phyloP scores from a whole-genome alignment of 2,113 vertebrate genomes.

The Paraplagusia blochii region DNA sequence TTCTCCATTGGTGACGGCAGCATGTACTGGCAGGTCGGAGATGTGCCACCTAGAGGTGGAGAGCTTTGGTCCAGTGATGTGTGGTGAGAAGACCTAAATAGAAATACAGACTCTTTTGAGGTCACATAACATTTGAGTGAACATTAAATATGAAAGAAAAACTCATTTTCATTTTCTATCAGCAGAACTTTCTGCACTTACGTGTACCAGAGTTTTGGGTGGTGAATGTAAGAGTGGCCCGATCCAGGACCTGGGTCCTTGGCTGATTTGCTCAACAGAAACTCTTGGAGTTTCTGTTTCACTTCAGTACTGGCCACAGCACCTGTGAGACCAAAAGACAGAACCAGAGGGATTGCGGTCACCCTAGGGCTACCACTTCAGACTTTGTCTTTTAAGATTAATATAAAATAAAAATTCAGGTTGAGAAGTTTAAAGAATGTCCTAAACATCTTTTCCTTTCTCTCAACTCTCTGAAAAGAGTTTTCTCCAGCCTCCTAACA shows the following conservation, averaged over 20 bases:
- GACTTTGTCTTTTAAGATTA: background rate
- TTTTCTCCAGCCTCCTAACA: slow-evolving; percentile 4
- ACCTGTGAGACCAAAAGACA: slow-evolving; percentile 80
- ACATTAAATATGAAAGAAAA: too few species aligned
- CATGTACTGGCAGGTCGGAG: slow-evolving; percentile 90
- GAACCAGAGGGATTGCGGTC: slow-evolving; percentile 57
- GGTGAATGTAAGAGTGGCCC: slow-evolving; percentile 85
- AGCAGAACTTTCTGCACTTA: slow-evolving; percentile 70
- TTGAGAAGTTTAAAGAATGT: too few species aligned
- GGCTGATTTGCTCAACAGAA: slow-evolving; percentile 95
- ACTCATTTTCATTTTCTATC: too few species aligned
- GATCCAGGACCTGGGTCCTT: slow-evolving; percentile 88
- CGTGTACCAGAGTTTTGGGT: slow-evolving; percentile 96
- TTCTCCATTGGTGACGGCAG: slow-evolving; percentile 85
- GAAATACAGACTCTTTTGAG: background rate
- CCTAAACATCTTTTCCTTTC: background rate
- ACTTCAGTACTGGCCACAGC: slow-evolving; percentile 96
- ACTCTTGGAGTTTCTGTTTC: slow-evolving; percentile 99
- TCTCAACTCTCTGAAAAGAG: background rate
- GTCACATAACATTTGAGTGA: background rate
- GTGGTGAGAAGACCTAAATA: slow-evolving; percentile 90
- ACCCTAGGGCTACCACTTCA: slow-evolving; percentile 48
- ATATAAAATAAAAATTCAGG: background rate
- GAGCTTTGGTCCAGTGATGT: slow-evolving; percentile 98
- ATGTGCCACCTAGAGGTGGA: slow-evolving; percentile 89